Evolutionary conservation across 2,113 vertebrate genomes (phyloP), one percentile per base, ranked within the genome.

Genomic region (Oenanthe melanoleuca): DNA sequence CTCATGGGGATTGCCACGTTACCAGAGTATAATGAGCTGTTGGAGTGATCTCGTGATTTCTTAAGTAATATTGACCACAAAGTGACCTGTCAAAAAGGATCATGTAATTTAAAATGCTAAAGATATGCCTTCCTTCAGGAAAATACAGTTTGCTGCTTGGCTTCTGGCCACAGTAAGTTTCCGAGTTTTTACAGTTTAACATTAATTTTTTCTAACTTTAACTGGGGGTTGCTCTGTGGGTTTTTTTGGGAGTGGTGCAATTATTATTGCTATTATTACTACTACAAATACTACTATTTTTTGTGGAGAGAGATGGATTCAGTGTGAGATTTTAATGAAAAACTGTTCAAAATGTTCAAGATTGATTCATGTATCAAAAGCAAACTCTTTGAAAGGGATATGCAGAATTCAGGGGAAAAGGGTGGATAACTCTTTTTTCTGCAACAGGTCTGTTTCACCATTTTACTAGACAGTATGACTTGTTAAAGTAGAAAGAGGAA

Each of bases 231-330:
- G 4, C 5, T 56, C 79, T 38, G 15, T 28, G 28, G 20, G 1
- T 0, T 1, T 49, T 31, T 52, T 53, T 5, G 6, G 8, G 33
- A 5, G 9, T 8, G 12, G 5, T 25, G 1, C 7, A 42, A 26
- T 26, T 52, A 29, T 22, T 80, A 33, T 26, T 49, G 14, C 4
- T 72, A 8, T 3, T 53, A 20, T 26, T 59, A 14, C 9, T 50
- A 20, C 1, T 50, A 24, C 11, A 6, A 21, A 8, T 21, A 37
- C 4, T 37, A 19, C 6, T 47, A 14, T 11, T 57, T 29, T 29
- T 17, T 8, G 13, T 6, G 6, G 9, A 16, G 10, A 23, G 6
- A 9, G 18, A 33, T 42, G 13, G 16, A 75, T 71, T 75, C 23
- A 34, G 7, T 42, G 15, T 42, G 42, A 80, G 7, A 52, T 66